Percentiles rank a stretch among this genome's conserved stretches.
phyloP scores from a whole-genome alignment of 1,140 invertebrate genomes.

The Drosophila dunni region DNA sequence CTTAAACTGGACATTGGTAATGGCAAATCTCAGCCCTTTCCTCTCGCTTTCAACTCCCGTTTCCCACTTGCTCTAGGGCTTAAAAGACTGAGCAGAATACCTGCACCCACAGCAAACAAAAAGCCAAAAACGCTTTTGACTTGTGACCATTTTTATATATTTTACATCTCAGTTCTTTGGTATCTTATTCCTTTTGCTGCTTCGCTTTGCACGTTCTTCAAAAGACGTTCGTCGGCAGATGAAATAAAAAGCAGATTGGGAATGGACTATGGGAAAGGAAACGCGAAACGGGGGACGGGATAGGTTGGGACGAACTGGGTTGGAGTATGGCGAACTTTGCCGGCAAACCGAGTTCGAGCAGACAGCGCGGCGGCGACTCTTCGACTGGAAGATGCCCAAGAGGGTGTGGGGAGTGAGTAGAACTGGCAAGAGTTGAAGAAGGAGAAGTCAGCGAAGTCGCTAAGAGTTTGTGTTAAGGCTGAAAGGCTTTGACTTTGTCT shows the following conservation, averaged over 20 bases:
- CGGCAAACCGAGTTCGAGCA: constrained; percentile 37
- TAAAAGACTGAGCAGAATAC: background rate
- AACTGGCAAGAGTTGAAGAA: background rate
- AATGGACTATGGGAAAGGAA: constrained; percentile 1
- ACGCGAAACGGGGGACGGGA: background rate
- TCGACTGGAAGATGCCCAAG: constrained; percentile 1
- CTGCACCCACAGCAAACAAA: constrained; percentile 30
- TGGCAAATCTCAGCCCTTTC: background rate
- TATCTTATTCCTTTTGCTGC: constrained; percentile 13
- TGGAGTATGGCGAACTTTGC: constrained; percentile 30
- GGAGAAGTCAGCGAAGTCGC: constrained; percentile 21
- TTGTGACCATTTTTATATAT: constrained; percentile 72
- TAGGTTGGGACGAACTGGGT: constrained; percentile 6
- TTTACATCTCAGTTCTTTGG: constrained; percentile 45
- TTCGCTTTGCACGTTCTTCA: constrained; percentile 22
- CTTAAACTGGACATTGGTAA: constrained; percentile 6
- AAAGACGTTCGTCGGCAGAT: constrained; percentile 77
- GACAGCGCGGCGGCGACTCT: constrained; percentile 49
- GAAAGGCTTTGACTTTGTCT: constrained; percentile 6
- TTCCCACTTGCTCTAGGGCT: constrained; percentile 1
- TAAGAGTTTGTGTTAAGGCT: constrained; percentile 23
- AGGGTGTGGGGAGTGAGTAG: no score
- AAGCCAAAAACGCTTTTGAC: constrained; percentile 71
- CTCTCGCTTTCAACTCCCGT: background rate
- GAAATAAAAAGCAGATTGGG: constrained; percentile 60